Evolutionary conservation across 2,797 vertebrate genomes (phyloP).

Genomic region (Periophthalmus magnuspinnatus): DNA sequence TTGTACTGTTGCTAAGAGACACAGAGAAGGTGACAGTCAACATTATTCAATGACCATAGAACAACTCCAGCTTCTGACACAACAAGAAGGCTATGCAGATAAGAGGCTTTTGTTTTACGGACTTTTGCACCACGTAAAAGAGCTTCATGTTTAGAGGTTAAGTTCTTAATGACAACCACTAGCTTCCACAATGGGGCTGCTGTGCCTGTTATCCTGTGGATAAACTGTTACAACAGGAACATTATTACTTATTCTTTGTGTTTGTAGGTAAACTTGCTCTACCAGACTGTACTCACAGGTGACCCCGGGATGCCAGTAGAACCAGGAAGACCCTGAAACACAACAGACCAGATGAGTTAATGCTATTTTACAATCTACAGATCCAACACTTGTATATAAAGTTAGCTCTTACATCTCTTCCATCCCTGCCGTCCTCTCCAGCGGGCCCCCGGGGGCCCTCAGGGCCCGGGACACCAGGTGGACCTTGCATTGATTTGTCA

Average conservation of each 20-base stretch:
- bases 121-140: neutral
- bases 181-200: neutral
- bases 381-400: neutral
- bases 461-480: conserved; percentile 71
- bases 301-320: conserved; percentile 71
- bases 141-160: neutral
- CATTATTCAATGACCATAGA: conserved; percentile 56
- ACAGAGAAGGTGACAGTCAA: conserved; percentile 36
- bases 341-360: conserved; percentile 23
- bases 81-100: conserved; percentile 13
- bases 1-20: conserved; percentile 66
- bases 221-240: neutral
- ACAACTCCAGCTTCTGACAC: conserved; percentile 20
- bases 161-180: neutral
- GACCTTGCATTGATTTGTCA: conserved; percentile 77
- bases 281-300: conserved; percentile 66
- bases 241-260: neutral
- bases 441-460: conserved; percentile 72
- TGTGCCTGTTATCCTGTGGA: neutral
- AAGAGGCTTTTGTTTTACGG: neutral
- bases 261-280: neutral
- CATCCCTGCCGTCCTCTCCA: conserved; percentile 80
- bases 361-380: neutral
- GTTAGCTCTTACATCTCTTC: conserved; percentile 76
- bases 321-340: conserved; percentile 77